Evolutionary conservation across 2,888 invertebrate species (phyloP).

Genomic region (Cryptophagus acutangulus): DNA sequence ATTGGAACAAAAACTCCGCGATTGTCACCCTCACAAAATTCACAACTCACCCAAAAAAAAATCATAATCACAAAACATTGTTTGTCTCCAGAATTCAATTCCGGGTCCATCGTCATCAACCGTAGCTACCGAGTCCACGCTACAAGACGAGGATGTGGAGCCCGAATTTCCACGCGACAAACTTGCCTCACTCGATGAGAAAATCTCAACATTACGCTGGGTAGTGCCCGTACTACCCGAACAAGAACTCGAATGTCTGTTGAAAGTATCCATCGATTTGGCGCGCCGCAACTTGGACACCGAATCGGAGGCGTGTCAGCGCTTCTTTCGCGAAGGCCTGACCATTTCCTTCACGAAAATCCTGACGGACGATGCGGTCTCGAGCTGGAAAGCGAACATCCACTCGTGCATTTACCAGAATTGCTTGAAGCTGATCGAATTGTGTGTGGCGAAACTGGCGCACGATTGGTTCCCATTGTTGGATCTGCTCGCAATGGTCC

Average conservation of each 20-base stretch:
- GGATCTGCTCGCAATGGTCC: constrained; percentile 86
- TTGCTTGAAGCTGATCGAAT: constrained; percentile 85
- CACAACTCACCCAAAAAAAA: no score
- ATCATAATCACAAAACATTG: no score
- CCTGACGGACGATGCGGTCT: constrained; percentile 94
- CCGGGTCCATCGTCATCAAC: constrained; percentile 31
- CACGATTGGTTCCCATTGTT: constrained; percentile 89
- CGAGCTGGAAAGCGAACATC: constrained; percentile 96
- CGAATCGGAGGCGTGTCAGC: constrained; percentile 83
- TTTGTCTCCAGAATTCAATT: constrained; percentile 30
- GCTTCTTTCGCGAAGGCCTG: constrained; percentile 91
- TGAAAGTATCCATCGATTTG: constrained; percentile 84
- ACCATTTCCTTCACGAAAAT: constrained; percentile 95
- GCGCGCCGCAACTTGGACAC: constrained; percentile 85
- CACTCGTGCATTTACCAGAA: constrained; percentile 93
- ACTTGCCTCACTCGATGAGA: constrained; percentile 85
- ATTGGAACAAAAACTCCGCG: no score
- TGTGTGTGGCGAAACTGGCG: constrained; percentile 85
- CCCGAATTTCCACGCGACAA: constrained; percentile 82
- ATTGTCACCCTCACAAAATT: no score
- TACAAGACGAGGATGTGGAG: constrained; percentile 49
- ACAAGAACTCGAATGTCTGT: constrained; percentile 87
- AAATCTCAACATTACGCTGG: constrained; percentile 94
- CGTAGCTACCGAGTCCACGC: constrained; percentile 30
- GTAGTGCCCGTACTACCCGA: constrained; percentile 95